Percentiles rank a stretch among this genome's conserved stretches.
phyloP scores from a whole-genome alignment of 1,140 invertebrate species.

The Ooceraea biroi region DNA sequence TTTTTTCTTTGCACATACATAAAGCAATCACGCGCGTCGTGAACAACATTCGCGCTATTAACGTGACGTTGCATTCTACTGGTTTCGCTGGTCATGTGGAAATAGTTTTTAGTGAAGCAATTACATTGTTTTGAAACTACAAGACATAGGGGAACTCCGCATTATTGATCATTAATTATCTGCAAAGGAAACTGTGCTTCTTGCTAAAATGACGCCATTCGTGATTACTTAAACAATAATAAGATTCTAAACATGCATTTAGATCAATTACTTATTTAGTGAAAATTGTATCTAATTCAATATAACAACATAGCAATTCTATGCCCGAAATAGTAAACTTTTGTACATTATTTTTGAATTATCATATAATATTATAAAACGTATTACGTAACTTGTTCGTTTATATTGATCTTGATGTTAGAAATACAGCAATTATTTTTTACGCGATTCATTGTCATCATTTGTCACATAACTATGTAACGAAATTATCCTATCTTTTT shows the following conservation, averaged over 20 bases:
- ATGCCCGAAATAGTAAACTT: neutral
- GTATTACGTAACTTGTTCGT: neutral
- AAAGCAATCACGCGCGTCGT: neutral
- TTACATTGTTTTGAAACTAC: conserved; percentile 45
- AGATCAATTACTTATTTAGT: neutral
- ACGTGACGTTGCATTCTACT: neutral
- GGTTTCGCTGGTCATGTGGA: neutral
- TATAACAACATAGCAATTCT: neutral
- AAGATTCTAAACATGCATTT: neutral
- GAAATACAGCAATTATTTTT: neutral
- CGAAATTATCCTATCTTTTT: conserved; percentile 77
- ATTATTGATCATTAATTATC: conserved; percentile 6
- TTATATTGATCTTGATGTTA: too few species aligned
- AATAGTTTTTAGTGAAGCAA: neutral
- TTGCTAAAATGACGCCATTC: neutral
- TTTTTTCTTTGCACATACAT: neutral
- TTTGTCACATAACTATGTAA: conserved; percentile 1
- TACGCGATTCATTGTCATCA: neutral
- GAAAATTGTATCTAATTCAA: neutral
- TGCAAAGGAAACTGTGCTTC: neutral
- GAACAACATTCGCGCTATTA: neutral
- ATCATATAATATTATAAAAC: neutral
- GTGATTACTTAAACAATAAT: neutral
- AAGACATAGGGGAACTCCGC: neutral
- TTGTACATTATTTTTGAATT: neutral